A percentile compares a stretch with the other conserved stretches of the same genome.
These are phyloP conservation scores for Spisula solida DNA, from an alignment of 2,888 invertebrate genomes.

Conservation along the genomic window DNA sequence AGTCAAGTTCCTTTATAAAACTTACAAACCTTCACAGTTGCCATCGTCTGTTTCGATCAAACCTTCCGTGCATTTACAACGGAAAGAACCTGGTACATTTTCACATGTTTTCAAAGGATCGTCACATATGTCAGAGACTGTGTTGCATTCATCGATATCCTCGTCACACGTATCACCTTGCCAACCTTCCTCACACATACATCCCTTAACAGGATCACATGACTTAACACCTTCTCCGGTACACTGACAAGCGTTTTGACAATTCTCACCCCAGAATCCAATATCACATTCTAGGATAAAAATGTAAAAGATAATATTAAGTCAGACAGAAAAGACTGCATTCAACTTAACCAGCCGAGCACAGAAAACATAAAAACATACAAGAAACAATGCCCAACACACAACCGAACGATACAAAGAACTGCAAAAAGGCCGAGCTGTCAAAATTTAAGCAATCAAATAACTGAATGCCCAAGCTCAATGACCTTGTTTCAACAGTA, in stretches of 20 bases:
- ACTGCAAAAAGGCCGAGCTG: no score
- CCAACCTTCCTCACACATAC: conserved; percentile 69
- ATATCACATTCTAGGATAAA: conserved; percentile 25
- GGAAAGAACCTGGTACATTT: not conserved
- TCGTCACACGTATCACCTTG: conserved; percentile 50
- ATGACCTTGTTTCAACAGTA: no score
- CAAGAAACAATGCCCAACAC: no score
- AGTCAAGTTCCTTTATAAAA: no score
- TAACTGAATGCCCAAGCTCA: no score
- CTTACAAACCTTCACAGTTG: conserved; percentile 32
- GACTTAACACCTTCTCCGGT: conserved; percentile 46
- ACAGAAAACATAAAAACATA: no score
- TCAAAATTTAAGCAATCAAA: no score
- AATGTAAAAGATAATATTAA: no score
- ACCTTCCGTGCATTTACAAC: not conserved
- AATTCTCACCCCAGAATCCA: conserved; percentile 25
- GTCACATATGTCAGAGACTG: not conserved
- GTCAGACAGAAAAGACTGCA: no score
- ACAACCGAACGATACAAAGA: no score
- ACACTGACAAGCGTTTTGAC: conserved; percentile 31
- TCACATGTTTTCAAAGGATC: not conserved
- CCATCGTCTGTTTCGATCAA: not conserved
- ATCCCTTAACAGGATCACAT: conserved; percentile 62
- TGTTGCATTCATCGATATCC: conserved; percentile 9
- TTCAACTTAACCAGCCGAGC: no score